A percentile compares a stretch with the other conserved stretches of the same genome.
Evolutionary conservation across 2,888 invertebrate genomes (phyloP).

Genomic region (Osedax frankpressi): DNA sequence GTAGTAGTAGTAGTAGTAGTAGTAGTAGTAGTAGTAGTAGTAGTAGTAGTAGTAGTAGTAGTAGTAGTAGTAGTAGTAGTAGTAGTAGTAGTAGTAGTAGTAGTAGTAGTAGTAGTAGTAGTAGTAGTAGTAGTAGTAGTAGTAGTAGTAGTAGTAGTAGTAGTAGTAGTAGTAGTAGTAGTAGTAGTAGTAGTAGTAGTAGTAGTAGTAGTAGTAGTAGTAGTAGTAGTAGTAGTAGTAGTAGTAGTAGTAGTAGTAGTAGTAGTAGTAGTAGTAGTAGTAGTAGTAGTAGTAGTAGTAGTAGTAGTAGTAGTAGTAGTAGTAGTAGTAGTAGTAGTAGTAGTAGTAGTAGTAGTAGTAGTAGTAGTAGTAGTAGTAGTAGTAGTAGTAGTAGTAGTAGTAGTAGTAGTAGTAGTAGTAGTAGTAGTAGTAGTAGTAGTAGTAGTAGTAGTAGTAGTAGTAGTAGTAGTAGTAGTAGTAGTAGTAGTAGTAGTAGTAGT

Average conservation of each 20-base stretch:
- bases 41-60: slow-evolving; percentile 20
- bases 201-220: slow-evolving; percentile 24
- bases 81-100: slow-evolving; percentile 24
- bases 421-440: background rate
- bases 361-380: slow-evolving; percentile 17
- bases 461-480: slow-evolving; percentile 7
- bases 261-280: no score
- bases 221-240: slow-evolving; percentile 23
- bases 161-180: slow-evolving; percentile 17
- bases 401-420: background rate
- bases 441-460: background rate
- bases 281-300: no score
- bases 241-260: background rate
- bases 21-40: background rate
- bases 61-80: slow-evolving; percentile 24
- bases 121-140: slow-evolving; percentile 12
- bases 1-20: slow-evolving; percentile 1
- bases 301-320: slow-evolving; percentile 17
- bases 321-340: slow-evolving; percentile 17
- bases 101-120: slow-evolving; percentile 22
- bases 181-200: slow-evolving; percentile 24
- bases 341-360: slow-evolving; percentile 17
- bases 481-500: no score
- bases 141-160: background rate
- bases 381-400: background rate